A percentile compares a stretch with the other conserved stretches of the same genome.
These are phyloP conservation scores for Odontesthes bonariensis DNA, from an alignment of 2,113 vertebrate genomes.

Conservation along the genomic window DNA sequence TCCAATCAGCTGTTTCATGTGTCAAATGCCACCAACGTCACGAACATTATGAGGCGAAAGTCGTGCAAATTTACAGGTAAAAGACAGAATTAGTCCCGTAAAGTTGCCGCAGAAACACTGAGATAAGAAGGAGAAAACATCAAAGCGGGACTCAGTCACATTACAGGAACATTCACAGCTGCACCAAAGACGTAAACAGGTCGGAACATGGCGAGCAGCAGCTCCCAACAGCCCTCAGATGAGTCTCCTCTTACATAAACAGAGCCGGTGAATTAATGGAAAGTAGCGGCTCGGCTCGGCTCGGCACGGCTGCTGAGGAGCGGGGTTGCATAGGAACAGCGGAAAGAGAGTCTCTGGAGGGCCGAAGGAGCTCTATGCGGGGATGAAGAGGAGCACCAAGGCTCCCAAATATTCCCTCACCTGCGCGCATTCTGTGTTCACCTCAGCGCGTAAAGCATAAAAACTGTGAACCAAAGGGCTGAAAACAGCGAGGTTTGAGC, in stretches of 20 bases:
- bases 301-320: constrained; percentile 11
- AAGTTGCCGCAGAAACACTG: too few relatives aligned
- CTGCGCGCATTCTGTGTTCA: neutral
- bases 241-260: constrained; percentile 25
- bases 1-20: too few relatives aligned
- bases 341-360: constrained; percentile 43
- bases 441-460: fast-evolving
- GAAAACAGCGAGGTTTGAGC: neutral
- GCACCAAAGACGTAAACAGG: constrained; percentile 13
- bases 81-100: too few relatives aligned
- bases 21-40: too few relatives aligned
- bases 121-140: too few relatives aligned
- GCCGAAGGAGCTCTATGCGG: constrained; percentile 17
- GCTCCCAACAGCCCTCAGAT: constrained; percentile 8
- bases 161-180: too few relatives aligned
- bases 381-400: neutral
- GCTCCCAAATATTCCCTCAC: neutral
- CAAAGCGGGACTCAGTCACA: too few relatives aligned
- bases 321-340: constrained; percentile 64
- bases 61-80: too few relatives aligned
- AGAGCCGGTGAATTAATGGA: constrained; percentile 52
- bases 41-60: too few relatives aligned
- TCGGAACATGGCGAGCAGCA: constrained; percentile 5
- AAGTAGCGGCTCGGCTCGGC: constrained; percentile 42
- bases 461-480: neutral